Evolutionary conservation across 1,140 invertebrate species (phyloP), one percentile per base, ranked within the genome.

Genomic region (Stenopsyche tienmushanensis): DNA sequence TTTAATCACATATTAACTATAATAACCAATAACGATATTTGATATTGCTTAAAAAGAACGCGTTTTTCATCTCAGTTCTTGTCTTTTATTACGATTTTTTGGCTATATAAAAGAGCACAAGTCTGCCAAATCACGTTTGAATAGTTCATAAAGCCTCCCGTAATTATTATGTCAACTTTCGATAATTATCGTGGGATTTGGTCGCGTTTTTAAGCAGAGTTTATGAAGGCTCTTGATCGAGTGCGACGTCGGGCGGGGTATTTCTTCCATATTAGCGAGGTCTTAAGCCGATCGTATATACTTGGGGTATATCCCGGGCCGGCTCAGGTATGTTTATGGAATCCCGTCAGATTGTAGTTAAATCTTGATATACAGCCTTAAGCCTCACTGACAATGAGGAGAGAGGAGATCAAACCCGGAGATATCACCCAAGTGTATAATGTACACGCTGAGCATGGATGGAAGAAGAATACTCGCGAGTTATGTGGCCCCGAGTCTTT

Each of bases 351-450:
- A 70, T 70, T 65, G 69, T 64, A 67, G 69, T 65, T 67, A 67
- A 70, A 70, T 70, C 69, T 70, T 70, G 69, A 70, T 70, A 70
- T 67, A 70, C 65, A 55, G 69, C 69, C 65, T 62, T 70, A 70
- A 70, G 69, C 69, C 52, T 26, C 65, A 65, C 69, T 70, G 69
- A 70, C 69, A 70, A 70, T 70, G 69, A 70, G 65, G 65, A 67
- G 69, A 64, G 18, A 52, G 49, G 57, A 70, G 65, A 70, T 70
- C 69, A 67, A 62, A 66, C 65, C 64, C 25, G 41, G 55, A 66
- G 65, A 70, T 70, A 70, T 69, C 67, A 50, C 67, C 62, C 41
- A 15, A 21, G 50, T 34, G 60, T 62, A 9, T 21, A 44, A 47
- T 47, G 44, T 20, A 47, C 44, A 47, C 10, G 44, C n/a, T n/a